phyloP scores from a whole-genome alignment of 35 echinoderm and acorn worm species.

The Heliocidaris erythrogramma region DNA sequence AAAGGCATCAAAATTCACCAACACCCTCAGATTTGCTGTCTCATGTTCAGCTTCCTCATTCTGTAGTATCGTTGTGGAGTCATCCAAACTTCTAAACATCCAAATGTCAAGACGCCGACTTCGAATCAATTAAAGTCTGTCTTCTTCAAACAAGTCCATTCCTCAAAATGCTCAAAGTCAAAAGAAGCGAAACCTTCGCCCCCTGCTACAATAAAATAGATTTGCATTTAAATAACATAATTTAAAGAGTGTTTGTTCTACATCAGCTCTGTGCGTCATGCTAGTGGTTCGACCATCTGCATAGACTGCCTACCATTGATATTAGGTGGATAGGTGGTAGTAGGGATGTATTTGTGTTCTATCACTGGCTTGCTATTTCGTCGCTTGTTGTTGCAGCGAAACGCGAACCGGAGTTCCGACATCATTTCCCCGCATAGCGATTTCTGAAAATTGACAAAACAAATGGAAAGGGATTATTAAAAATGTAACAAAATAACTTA shows the following conservation, averaged over 20 bases:
- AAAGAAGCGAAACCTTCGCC: neutral
- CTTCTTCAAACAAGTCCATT: neutral
- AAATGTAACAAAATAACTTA: too few relatives aligned
- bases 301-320: conserved; percentile 77
- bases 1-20: neutral
- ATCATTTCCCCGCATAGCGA: conserved; percentile 97
- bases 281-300: conserved; percentile 77
- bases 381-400: conserved; percentile 82
- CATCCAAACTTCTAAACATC: neutral
- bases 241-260: neutral
- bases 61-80: neutral
- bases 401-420: conserved; percentile 89
- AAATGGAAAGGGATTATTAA: neutral
- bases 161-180: neutral
- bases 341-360: conserved; percentile 74
- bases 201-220: neutral
- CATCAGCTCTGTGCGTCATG: conserved; percentile 45
- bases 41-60: neutral
- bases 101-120: neutral
- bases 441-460: conserved; percentile 70
- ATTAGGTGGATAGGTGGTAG: conserved; percentile 58
- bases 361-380: conserved; percentile 67
- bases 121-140: neutral
- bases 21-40: neutral
- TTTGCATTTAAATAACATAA: neutral